Evolutionary conservation across 2,797 vertebrate genomes (phyloP), one percentile per base, ranked within the genome.

Genomic region (Chelon auratus): DNA sequence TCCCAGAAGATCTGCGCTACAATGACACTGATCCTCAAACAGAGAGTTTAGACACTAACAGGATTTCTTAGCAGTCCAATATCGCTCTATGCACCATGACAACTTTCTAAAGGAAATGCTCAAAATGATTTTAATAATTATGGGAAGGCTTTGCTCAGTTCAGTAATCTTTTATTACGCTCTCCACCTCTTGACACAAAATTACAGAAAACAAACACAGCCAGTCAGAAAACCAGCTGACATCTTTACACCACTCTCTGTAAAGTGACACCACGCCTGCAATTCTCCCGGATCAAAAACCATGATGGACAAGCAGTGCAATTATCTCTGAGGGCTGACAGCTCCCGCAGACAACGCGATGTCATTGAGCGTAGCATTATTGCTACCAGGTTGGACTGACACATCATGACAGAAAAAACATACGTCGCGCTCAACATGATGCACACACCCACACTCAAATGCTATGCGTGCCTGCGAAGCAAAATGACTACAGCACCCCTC

Each of bases 261-360:
- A 45, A 70, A 75, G 51, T 4, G 7, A 62, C 50, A 60, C 12
- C 42, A 61, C 1, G 54, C 48, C 59, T 66, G 57, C 9, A 5
- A 70, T 71, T 85, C 52, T 75, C 62, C 66, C 71, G 65, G 75
- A 89, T 89, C 74, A 83, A 66, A 84, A 77, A 77, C 62, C 17
- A 9, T 86, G 85, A 92, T 80, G 64, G 83, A 87, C 85, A 83
- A 87, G 83, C 56, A 68, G 64, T 64, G 52, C 68, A 90, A 89
- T 90, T 87, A 91, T 85, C 67, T 86, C 58, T 2, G 56, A 78
- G 48, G 62, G 75, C 58, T 68, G 83, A 81, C 87, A 90, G 79
- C 76, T 22, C 12, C 62, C 20, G 80, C 45, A 82, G 84, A 75
- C 56, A 65, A 61, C 79, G 83, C 52, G 60, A 58, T 82, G 82